Evolutionary conservation across 1,140 invertebrate genomes (phyloP).

Genomic region (Melitaea cinxia): DNA sequence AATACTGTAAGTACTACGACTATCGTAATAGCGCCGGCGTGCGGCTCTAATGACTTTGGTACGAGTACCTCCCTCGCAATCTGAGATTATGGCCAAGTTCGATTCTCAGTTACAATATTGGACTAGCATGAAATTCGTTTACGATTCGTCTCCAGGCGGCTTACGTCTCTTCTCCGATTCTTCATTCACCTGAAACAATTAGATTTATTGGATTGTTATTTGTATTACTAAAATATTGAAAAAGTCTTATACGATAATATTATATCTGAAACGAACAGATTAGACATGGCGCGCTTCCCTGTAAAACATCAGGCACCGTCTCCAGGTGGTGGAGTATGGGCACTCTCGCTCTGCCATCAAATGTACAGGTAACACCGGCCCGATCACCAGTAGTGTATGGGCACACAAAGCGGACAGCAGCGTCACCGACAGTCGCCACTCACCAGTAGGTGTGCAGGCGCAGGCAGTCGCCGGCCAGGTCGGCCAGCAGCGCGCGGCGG

Average conservation of each 20-base stretch:
- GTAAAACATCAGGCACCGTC: too few relatives aligned
- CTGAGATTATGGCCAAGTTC: constrained; percentile 70
- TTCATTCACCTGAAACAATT: constrained; percentile 20
- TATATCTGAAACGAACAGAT: too few relatives aligned
- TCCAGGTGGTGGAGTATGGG: too few relatives aligned
- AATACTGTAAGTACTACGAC: constrained; percentile 80
- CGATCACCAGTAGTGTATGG: too few relatives aligned
- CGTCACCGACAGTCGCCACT: neutral
- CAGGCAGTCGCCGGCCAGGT: neutral
- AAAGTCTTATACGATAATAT: too few relatives aligned
- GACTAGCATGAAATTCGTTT: constrained; percentile 80
- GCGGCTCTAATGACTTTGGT: constrained; percentile 67
- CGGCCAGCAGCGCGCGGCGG: too few relatives aligned
- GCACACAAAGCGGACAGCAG: too few relatives aligned
- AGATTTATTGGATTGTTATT: neutral
- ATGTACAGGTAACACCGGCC: too few relatives aligned
- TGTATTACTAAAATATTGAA: neutral
- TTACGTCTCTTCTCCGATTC: constrained; percentile 4
- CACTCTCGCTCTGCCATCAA: too few relatives aligned
- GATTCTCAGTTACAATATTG: constrained; percentile 69
- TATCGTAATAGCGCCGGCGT: constrained; percentile 47
- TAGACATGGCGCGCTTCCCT: too few relatives aligned
- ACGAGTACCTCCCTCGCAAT: constrained; percentile 49
- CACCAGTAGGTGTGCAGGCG: neutral
- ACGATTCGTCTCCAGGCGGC: constrained; percentile 43